Percentiles rank a stretch among this genome's conserved stretches.
Evolutionary conservation across 2,113 vertebrate genomes (phyloP).

Genomic region (Eulacestoma nigropectus): DNA sequence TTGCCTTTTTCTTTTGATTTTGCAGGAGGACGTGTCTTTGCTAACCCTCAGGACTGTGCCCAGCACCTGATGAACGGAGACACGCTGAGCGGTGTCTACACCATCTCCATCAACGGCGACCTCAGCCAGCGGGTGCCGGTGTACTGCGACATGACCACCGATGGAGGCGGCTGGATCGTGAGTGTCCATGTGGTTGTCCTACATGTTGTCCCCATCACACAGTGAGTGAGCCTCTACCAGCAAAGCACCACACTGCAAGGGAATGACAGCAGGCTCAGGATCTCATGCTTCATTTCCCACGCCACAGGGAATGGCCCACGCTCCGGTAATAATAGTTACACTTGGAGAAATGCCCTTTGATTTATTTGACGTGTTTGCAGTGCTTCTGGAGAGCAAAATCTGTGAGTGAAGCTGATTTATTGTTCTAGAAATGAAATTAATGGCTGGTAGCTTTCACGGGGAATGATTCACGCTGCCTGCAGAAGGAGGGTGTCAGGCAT

Average conservation of each 20-base stretch:
- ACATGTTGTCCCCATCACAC: accelerated
- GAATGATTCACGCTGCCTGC: slow-evolving; percentile 38
- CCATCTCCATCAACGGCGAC: slow-evolving; percentile 90
- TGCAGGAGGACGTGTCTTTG: slow-evolving; percentile 88
- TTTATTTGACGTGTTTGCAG: slow-evolving; percentile 64
- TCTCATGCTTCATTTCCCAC: not conserved
- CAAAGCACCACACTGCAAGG: accelerated
- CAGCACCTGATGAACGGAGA: slow-evolving; percentile 95
- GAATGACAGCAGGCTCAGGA: not conserved
- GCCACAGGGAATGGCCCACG: not conserved
- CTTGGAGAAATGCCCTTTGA: slow-evolving; percentile 60
- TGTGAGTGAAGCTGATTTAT: slow-evolving; percentile 62
- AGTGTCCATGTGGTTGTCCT: slow-evolving; percentile 39
- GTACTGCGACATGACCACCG: slow-evolving; percentile 94
- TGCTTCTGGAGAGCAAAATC: slow-evolving; percentile 56
- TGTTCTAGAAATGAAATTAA: slow-evolving; percentile 68
- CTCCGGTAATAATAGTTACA: slow-evolving; percentile 44
- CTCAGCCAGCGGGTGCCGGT: slow-evolving; percentile 87
- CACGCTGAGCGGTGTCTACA: slow-evolving; percentile 85
- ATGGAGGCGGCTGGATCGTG: slow-evolving; percentile 95
- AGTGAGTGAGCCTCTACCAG: not conserved
- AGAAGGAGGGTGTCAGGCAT: slow-evolving; percentile 5
- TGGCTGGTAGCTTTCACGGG: slow-evolving; percentile 32
- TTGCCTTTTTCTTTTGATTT: not conserved
- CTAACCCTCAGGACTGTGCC: slow-evolving; percentile 92